Evolutionary conservation across 2,113 vertebrate genomes (phyloP).

Genomic region (Phyllostomus discolor): DNA sequence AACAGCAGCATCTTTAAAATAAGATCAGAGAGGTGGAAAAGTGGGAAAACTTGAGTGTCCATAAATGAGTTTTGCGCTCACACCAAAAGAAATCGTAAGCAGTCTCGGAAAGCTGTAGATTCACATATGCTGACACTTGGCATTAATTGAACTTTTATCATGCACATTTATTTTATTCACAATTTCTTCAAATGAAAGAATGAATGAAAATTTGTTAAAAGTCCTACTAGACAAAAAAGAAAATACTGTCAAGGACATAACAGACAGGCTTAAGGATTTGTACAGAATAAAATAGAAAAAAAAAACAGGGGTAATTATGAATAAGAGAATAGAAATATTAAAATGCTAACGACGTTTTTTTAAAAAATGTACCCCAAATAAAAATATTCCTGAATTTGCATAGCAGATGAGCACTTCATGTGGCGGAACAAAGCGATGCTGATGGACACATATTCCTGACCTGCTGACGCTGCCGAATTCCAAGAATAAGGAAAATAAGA

Average conservation of each 20-base stretch:
- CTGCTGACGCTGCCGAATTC: not conserved
- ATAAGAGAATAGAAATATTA: not conserved
- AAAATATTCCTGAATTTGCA: not conserved
- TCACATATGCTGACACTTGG: not conserved
- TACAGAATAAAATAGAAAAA: not conserved
- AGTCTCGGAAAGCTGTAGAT: not conserved
- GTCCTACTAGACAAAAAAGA: not conserved
- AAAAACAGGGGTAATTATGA: no score
- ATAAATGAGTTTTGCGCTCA: not conserved
- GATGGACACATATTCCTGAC: no score
- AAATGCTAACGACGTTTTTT: not conserved
- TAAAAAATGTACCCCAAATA: not conserved
- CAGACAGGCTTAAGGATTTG: not conserved
- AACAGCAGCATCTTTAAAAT: not conserved
- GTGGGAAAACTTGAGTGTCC: not conserved
- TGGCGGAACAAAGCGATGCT: no score
- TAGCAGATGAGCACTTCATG: rapidly evolving
- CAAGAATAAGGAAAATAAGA: not conserved
- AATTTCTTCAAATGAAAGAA: not conserved
- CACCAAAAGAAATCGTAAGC: not conserved
- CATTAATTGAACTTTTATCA: not conserved
- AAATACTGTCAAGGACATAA: not conserved
- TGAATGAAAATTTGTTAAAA: not conserved
- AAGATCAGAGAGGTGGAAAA: not conserved
- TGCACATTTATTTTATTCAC: not conserved